Conservation (phyloP, 1,140 invertebrate genomes). For the Bombus balteatus region DNA sequence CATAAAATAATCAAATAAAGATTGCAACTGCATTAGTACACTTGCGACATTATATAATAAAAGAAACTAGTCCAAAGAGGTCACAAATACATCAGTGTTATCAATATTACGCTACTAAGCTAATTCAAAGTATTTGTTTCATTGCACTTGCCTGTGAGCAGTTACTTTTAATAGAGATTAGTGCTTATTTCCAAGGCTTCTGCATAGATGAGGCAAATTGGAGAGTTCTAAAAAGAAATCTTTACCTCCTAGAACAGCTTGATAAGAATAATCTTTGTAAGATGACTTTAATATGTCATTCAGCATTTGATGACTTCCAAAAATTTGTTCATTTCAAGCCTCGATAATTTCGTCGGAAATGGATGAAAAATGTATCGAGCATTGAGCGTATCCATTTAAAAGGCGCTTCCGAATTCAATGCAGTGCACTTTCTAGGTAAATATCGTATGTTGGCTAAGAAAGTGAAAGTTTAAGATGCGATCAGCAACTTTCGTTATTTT, state of each 20-base stretch:
- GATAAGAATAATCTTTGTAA: conserved; percentile 2
- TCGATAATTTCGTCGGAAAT: conserved; percentile 50
- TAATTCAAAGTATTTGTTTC: neutral
- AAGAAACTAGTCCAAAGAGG: conserved; percentile 3
- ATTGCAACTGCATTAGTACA: neutral
- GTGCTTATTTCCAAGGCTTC: neutral
- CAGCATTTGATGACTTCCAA: conserved; percentile 23
- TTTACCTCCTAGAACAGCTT: neutral
- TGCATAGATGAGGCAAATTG: neutral
- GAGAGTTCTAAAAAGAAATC: neutral
- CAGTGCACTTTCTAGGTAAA: conserved; percentile 55
- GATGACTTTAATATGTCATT: neutral
- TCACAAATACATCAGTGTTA: conserved; percentile 12
- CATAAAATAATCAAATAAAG: neutral
- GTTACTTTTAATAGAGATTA: conserved; percentile 25
- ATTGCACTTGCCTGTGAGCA: neutral
- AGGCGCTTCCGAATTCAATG: conserved; percentile 49
- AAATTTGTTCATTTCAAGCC: conserved; percentile 48
- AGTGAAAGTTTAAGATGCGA: conserved; percentile 52
- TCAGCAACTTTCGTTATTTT: conserved; percentile 44
- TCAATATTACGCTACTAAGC: neutral
- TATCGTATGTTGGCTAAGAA: conserved; percentile 48
- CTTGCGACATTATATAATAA: neutral
- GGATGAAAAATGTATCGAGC: conserved; percentile 31
- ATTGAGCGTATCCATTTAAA: conserved; percentile 46